Evolutionary conservation across 2,797 vertebrate genomes (phyloP), one percentile per base, ranked within the genome.

Genomic region (Fringilla coelebs): DNA sequence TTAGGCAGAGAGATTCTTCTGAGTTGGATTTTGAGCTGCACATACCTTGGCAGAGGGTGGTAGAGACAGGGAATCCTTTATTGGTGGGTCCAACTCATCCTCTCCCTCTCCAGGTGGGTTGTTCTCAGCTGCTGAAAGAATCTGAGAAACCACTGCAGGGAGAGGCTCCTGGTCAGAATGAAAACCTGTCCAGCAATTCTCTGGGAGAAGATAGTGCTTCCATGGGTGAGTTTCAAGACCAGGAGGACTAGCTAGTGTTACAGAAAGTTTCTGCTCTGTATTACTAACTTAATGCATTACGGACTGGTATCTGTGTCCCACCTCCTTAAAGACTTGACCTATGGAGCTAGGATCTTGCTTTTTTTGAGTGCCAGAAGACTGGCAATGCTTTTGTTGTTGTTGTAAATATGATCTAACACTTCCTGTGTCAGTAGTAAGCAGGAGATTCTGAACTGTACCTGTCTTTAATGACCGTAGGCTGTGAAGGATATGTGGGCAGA

Each of bases 71-170:
- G 31, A 77, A 68, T 70, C 45, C 15, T 73, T 91, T 81, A 43
- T 38, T 75, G 19, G 41, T 67, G 29, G n/a, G 57, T 58, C 36
- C 34, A 61, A 18, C 17, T 86, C 28, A 41, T 74, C 90, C 55
- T 91, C 18, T 43, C 80, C 46, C 32, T 93, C 51, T 85, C 71
- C 86, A 98, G 98, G 98, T 98, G 94, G 97, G 97, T 60, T 98
- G 98, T 84, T 98, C 98, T 94, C 98, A 98, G 95, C 94, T 98
- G 60, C 86, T 98, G 65, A 98, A 98, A 93, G 98, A 98, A 63
- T 97, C 98, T 83, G 98, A 98, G 94, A 98, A 98, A 92, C 90
- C 97, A 5, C 70, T 98, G 17, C 98, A 97, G 85, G 95, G 94
- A 45, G 95, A 97, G 24, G 81, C 94, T 72, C 52, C 96, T 54